Evolutionary conservation across 1,140 invertebrate species (phyloP).

Genomic region (Bicyclus anynana): DNA sequence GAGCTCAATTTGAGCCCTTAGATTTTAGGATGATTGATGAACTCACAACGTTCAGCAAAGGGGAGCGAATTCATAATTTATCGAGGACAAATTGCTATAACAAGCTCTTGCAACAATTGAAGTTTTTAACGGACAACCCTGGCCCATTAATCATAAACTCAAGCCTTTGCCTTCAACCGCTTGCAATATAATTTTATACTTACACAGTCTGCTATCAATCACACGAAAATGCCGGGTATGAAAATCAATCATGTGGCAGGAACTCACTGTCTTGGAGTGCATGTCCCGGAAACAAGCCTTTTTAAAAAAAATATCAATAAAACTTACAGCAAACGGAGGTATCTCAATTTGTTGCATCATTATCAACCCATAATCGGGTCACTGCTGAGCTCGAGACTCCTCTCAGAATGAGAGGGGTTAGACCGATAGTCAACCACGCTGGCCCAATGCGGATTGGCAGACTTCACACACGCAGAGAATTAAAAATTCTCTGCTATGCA

Average conservation of each 20-base stretch:
- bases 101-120: conserved; percentile 26
- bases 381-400: too few species aligned
- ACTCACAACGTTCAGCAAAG: conserved; percentile 9
- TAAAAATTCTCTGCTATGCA: too few species aligned
- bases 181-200: conserved; percentile 39
- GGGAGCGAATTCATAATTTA: conserved; percentile 26
- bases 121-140: conserved; percentile 33
- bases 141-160: conserved; percentile 41
- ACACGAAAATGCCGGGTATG: conserved; percentile 22
- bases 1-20: background rate
- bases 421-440: too few species aligned
- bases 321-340: too few species aligned
- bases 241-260: conserved; percentile 16
- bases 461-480: too few species aligned
- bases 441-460: too few species aligned
- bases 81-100: conserved; percentile 33
- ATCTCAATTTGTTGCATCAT: too few species aligned
- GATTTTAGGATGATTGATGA: conserved; percentile 3
- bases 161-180: conserved; percentile 32
- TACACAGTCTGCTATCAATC: conserved; percentile 29
- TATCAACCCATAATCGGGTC: too few species aligned
- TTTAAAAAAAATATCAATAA: background rate
- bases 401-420: too few species aligned
- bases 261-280: conserved; percentile 7
- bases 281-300: background rate